These are phyloP conservation scores for Phyllostomus discolor DNA, from an alignment of 2,113 vertebrate species.

Conservation along the genomic window DNA sequence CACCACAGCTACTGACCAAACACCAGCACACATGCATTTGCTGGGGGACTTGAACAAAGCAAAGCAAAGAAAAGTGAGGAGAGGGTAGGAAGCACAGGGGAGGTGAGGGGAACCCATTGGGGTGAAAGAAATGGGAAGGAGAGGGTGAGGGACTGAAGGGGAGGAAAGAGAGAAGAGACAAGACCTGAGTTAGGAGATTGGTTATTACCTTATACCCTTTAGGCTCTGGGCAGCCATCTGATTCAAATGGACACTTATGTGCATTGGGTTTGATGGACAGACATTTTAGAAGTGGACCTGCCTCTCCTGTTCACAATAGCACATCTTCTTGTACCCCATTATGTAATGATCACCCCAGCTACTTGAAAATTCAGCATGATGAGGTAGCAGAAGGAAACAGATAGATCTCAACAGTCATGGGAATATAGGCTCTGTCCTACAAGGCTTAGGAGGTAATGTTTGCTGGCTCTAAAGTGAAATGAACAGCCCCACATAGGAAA, in stretches of 20 bases:
- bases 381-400: neutral
- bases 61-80: neutral
- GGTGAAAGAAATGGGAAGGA: neutral
- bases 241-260: neutral
- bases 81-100: neutral
- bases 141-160: neutral
- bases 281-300: neutral
- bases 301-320: neutral
- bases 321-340: too few species aligned
- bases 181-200: neutral
- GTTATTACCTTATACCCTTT: neutral
- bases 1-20: neutral
- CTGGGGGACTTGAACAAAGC: too few species aligned
- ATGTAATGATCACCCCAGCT: neutral
- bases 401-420: neutral
- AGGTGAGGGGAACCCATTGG: neutral
- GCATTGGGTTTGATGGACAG: neutral
- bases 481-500: neutral
- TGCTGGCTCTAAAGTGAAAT: neutral
- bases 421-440: accelerated
- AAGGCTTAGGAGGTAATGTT: neutral
- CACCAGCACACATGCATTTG: neutral
- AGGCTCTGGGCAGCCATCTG: neutral
- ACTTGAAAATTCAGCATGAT: neutral
- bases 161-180: accelerated